Percentiles rank a stretch among this genome's conserved stretches.
phyloP scores from a whole-genome alignment of 2,888 invertebrate species.

The Apeira syringaria region DNA sequence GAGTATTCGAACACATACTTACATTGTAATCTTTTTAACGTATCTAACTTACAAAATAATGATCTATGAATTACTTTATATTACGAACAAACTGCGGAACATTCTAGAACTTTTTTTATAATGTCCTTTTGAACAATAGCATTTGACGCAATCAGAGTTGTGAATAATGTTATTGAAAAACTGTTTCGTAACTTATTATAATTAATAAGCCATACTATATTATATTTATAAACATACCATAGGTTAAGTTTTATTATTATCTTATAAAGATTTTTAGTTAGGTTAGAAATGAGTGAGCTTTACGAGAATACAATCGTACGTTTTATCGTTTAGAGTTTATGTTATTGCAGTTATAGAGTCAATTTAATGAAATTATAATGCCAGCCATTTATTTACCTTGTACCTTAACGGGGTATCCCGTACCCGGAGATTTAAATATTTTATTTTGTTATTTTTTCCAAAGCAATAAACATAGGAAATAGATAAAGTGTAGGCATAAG shows the following conservation, averaged over 20 bases:
- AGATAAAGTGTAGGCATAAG: slow-evolving; percentile 66
- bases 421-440: slow-evolving; percentile 49
- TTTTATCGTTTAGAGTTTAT: slow-evolving; percentile 59
- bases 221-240: slow-evolving; percentile 83
- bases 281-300: slow-evolving; percentile 80
- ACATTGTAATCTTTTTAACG: slow-evolving; percentile 62
- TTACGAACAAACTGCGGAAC: slow-evolving; percentile 59
- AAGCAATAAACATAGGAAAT: slow-evolving; percentile 69
- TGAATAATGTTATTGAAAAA: slow-evolving; percentile 55
- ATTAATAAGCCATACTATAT: slow-evolving; percentile 79
- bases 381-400: slow-evolving; percentile 72
- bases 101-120: slow-evolving; percentile 64
- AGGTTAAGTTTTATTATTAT: slow-evolving; percentile 79
- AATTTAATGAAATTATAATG: slow-evolving; percentile 64
- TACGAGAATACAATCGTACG: slow-evolving; percentile 66
- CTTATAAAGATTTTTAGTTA: slow-evolving; percentile 79
- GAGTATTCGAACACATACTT: slow-evolving; percentile 52
- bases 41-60: slow-evolving; percentile 63
- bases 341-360: slow-evolving; percentile 58
- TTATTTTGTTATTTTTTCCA: slow-evolving; percentile 75
- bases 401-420: slow-evolving; percentile 59
- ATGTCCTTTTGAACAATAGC: slow-evolving; percentile 56
- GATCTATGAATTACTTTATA: slow-evolving; percentile 44
- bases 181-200: slow-evolving; percentile 69
- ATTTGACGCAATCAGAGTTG: slow-evolving; percentile 39